Conservation (phyloP, 64 coral and sea anemone genomes). For the Hydrozoanthus tunicans region DNA sequence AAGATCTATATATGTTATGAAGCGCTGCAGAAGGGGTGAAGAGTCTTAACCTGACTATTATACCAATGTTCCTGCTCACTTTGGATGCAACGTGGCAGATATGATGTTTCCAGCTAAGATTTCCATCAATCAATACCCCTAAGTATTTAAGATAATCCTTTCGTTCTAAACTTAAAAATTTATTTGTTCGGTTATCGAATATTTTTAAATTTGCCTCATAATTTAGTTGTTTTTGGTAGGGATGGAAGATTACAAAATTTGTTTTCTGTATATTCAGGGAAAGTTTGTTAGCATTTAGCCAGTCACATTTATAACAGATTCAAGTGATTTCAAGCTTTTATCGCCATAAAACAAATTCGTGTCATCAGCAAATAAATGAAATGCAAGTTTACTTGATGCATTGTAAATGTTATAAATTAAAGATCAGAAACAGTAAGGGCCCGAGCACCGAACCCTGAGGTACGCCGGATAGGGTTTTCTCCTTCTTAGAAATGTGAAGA, state of each 20-base stretch:
- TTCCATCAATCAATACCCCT: constrained; percentile 14
- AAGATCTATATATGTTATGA: constrained; percentile 9
- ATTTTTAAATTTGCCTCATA: too few species aligned
- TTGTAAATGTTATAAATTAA: background rate
- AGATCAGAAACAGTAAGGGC: constrained; percentile 2
- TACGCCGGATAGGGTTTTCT: background rate
- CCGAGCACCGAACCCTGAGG: background rate
- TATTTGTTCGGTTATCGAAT: too few species aligned
- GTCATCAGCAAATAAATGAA: constrained; percentile 29
- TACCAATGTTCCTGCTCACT: constrained; percentile 35
- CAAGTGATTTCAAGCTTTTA: constrained; percentile 35
- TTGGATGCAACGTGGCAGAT: constrained; percentile 28
- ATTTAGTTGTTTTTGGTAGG: too few species aligned
- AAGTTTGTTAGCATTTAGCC: constrained; percentile 15
- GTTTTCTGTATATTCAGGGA: constrained; percentile 31
- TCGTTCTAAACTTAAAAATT: background rate
- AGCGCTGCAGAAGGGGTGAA: constrained; percentile 7
- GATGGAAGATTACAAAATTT: background rate
- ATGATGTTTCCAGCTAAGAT: constrained; percentile 46
- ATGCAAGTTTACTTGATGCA: constrained; percentile 25
- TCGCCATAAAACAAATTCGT: constrained; percentile 29
- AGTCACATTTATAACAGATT: constrained; percentile 12
- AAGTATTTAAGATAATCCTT: constrained; percentile 37
- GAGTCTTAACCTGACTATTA: constrained; percentile 31
- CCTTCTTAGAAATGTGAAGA: background rate